Conservation (phyloP, 2,113 vertebrate species). For the Oreochromis niloticus region DNA sequence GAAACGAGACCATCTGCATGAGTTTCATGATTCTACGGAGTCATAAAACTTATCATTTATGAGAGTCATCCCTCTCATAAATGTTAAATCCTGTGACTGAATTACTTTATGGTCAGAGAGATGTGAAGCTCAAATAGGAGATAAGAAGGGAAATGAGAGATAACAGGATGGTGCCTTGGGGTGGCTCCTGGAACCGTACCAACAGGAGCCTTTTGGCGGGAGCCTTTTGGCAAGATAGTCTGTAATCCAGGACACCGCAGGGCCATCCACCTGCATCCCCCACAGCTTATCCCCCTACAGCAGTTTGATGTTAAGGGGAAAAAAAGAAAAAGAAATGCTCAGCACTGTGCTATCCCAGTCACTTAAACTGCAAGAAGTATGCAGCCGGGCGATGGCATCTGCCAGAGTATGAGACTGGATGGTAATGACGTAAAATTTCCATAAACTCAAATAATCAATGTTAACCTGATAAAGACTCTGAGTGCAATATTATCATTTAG, state of each 20-base stretch:
- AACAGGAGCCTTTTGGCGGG: neutral
- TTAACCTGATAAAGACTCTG: slow-evolving; percentile 5
- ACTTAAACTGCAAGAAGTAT: neutral
- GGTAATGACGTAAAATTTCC: neutral
- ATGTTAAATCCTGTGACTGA: neutral
- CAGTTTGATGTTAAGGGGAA: neutral
- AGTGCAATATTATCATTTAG: neutral
- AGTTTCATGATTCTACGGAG: neutral
- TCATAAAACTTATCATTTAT: neutral
- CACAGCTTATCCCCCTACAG: neutral
- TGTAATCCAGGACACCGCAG: neutral
- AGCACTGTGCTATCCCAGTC: neutral
- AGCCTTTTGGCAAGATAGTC: neutral
- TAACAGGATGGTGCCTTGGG: neutral
- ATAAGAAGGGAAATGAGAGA: neutral
- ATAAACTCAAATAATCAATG: slow-evolving; percentile 25
- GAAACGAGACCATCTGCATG: neutral
- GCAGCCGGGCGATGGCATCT: neutral
- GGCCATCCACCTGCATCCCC: slow-evolving; percentile 2
- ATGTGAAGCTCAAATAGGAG: neutral
- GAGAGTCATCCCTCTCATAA: neutral
- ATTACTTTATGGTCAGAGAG: neutral
- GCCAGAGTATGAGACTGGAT: neutral
- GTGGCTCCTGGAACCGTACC: neutral
- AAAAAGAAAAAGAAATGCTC: neutral